Evolutionary conservation across 1,140 invertebrate genomes (phyloP), one percentile per base, ranked within the genome.

Genomic region (Hylyphantes graminicola): DNA sequence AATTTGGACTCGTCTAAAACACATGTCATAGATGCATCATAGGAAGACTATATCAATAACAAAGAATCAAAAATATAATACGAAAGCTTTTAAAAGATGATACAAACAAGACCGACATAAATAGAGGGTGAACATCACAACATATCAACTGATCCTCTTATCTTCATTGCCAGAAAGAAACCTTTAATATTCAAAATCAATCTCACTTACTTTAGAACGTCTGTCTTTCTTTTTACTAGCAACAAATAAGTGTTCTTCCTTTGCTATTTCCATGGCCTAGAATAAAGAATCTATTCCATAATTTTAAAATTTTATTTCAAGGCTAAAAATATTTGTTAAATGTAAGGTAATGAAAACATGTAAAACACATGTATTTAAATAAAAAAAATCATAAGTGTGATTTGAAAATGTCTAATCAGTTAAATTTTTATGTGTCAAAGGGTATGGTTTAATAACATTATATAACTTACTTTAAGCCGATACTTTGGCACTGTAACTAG

Each of bases 401-500:
- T 1, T 63, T n/a, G 15, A 63, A 63, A 63, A 63, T 63, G 15
- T 63, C 15, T 63, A 63, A n/a, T 63, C 10, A 63, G 7, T n/a
- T n/a, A 10, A 8, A 63, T n/a, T n/a, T 0, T n/a, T 63, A 8
- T 63, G 15, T 64, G 21, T 64, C 21, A 13, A 7, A 21, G 64
- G 48, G 8, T 5, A 12, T 21, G 12, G 48, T 65, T 35, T 35
- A 21, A 65, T 35, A 10, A 12, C 35, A 67, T n/a, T 51, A 3
- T 19, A n/a, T 17, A 70, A 65, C 51, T 85, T 84, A 87, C 85
- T 87, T 89, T 88, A 48, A 89, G 93, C 78, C 96, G 92, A 89
- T 97, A 97, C 88, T 97, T 98, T 59, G 95, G 95, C 61, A 96
- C 93, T 50, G 93, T 93, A 87, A 94, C 93, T 82, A 97, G 94